Conservation (phyloP, 2,113 vertebrate genomes). For the Melanostigma gelatinosum region DNA sequence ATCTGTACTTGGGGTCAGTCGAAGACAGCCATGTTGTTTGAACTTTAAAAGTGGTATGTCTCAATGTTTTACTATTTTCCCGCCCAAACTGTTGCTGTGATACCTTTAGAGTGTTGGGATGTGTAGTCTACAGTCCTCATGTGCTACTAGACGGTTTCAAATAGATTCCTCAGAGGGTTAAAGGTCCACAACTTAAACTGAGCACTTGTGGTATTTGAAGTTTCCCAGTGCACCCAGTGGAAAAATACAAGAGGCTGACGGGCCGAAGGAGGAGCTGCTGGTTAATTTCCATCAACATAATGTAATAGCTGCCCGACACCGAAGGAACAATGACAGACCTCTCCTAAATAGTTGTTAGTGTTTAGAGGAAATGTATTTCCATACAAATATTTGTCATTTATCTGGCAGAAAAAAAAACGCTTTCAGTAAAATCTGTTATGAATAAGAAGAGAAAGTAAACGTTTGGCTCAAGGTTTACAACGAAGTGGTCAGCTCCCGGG, state of each 20-base stretch:
- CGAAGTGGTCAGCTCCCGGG: not conserved
- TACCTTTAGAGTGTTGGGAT: no score
- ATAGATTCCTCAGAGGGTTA: not conserved
- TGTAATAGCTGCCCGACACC: not conserved
- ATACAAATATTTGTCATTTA: not conserved
- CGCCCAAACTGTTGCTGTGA: not conserved
- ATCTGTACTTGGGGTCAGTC: no score
- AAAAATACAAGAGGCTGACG: constrained; percentile 48
- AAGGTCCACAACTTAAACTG: not conserved
- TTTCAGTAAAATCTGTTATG: not conserved
- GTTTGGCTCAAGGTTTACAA: not conserved
- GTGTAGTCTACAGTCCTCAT: no score
- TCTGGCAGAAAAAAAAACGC: not conserved
- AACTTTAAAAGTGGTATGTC: no score
- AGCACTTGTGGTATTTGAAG: not conserved
- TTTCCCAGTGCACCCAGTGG: constrained; percentile 43
- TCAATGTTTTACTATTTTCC: no score
- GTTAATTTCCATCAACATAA: constrained; percentile 21
- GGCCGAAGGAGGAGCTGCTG: not conserved
- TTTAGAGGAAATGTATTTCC: constrained; percentile 18
- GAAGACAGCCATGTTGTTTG: no score
- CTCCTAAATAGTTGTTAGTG: no score
- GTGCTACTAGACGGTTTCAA: no score
- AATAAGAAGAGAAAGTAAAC: not conserved
- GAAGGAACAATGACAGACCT: not conserved